A percentile compares a stretch with the other conserved stretches of the same genome.
Evolutionary conservation across 1,140 invertebrate species (phyloP).

Genomic region (Sipha flava): DNA sequence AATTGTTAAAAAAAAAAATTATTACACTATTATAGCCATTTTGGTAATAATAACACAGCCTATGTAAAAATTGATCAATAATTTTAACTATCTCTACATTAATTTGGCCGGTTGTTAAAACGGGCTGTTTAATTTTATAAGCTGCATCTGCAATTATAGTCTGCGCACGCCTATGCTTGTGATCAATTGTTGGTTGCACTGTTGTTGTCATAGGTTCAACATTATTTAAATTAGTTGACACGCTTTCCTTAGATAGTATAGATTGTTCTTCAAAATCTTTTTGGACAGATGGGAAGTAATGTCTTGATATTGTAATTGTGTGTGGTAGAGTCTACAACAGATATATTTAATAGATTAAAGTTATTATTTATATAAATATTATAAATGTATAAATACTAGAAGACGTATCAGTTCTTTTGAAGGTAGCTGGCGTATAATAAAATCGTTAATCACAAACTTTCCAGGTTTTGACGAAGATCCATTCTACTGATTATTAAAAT

Average conservation of each 20-base stretch:
- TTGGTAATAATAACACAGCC: no score
- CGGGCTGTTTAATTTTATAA: no score
- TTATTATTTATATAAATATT: neutral
- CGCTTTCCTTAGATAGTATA: neutral
- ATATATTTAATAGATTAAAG: neutral
- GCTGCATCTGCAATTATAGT: no score
- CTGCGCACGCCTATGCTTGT: no score
- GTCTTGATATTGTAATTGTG: slow-evolving; percentile 7
- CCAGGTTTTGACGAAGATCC: slow-evolving; percentile 16
- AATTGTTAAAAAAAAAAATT: no score
- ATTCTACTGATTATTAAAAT: slow-evolving; percentile 1
- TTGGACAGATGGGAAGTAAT: slow-evolving; percentile 17
- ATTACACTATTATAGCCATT: no score
- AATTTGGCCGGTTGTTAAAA: no score
- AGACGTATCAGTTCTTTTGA: slow-evolving; percentile 5
- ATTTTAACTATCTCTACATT: no score
- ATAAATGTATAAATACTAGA: neutral
- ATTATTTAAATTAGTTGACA: neutral
- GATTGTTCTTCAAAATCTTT: neutral
- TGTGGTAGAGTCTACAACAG: slow-evolving; percentile 4
- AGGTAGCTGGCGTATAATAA: slow-evolving; percentile 3
- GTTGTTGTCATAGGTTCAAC: neutral
- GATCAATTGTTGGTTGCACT: neutral
- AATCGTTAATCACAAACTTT: slow-evolving; percentile 21
- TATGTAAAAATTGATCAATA: no score